These are phyloP conservation scores for Rhinogobio ventralis DNA, from an alignment of 2,797 vertebrate genomes.

Conservation along the genomic window DNA sequence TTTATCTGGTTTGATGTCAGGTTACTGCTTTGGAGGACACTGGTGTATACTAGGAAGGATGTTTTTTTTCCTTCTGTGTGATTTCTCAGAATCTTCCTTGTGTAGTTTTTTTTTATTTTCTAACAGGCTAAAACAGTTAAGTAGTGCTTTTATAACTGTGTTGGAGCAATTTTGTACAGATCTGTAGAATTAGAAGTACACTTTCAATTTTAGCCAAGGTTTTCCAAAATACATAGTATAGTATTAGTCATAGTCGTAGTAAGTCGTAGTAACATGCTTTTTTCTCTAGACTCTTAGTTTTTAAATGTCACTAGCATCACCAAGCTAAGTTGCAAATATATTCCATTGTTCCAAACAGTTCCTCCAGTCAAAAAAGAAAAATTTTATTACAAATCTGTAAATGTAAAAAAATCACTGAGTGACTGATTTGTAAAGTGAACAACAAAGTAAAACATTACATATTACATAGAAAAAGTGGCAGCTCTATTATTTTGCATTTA, in stretches of 20 bases:
- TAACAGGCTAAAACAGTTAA: not conserved
- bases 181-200: not conserved
- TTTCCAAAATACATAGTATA: not conserved
- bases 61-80: not conserved
- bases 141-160: not conserved
- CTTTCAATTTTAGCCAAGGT: not conserved
- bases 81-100: not conserved
- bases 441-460: not conserved
- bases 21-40: not conserved
- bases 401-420: too few relatives aligned
- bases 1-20: slow-evolving; percentile 13
- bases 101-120: not conserved
- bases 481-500: not conserved
- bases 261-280: not conserved
- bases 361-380: too few relatives aligned
- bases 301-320: not conserved
- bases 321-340: not conserved
- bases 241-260: not conserved
- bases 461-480: not conserved
- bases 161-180: not conserved
- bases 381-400: too few relatives aligned
- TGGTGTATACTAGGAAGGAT: not conserved
- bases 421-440: not conserved
- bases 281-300: not conserved
- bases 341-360: not conserved